Evolutionary conservation across 2,888 invertebrate species (phyloP), one percentile per base, ranked within the genome.

Genomic region (Augochlorella aurata): DNA sequence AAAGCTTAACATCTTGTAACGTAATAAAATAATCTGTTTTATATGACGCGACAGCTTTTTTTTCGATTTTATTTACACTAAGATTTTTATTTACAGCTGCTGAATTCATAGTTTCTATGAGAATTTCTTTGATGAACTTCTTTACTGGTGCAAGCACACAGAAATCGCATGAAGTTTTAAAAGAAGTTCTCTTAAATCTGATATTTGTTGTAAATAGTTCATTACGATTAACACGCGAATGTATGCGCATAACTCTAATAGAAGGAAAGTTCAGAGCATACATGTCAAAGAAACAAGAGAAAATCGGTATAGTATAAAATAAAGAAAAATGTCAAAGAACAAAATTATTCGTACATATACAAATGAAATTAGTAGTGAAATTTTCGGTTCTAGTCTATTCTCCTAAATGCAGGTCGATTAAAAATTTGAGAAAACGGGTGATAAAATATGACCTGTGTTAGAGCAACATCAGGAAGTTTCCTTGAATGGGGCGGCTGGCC

Each of bases 401-500:
- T 58, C 7, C 2, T 58, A 29, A 58, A 29, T 0, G 58, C 24
- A 58, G 24, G 24, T 24, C 16, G 16, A 58, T 24, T 58, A 24
- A 24, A 10, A 14, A n/a, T 10, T 18, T 45, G 16, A 18, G 16
- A 18, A 16, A 58, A 58, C 58, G 24, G 14, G 58, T 58, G 58
- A 12, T 21, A 47, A 70, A 83, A 63, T 79, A 91, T 89, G 89
- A 85, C 85, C 68, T 89, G 90, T 68, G 2, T 29, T 29, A 79
- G 52, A 68, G 58, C 50, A 54, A 50, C 69, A 21, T 49, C 68
- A 10, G 49, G 29, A 1, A 21, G 65, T 79, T 21, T 86, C 10
- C 1, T 92, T 66, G 79, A 54, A 7, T 92, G 92, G 92, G 54
- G 38, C 7, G 90, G 90, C 24, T 92, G 92, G 92, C 52, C 88